Percentiles rank a stretch among this genome's conserved stretches.
These are phyloP conservation scores for Bufotes viridis DNA, from an alignment of 2,797 vertebrate species.

Conservation along the genomic window DNA sequence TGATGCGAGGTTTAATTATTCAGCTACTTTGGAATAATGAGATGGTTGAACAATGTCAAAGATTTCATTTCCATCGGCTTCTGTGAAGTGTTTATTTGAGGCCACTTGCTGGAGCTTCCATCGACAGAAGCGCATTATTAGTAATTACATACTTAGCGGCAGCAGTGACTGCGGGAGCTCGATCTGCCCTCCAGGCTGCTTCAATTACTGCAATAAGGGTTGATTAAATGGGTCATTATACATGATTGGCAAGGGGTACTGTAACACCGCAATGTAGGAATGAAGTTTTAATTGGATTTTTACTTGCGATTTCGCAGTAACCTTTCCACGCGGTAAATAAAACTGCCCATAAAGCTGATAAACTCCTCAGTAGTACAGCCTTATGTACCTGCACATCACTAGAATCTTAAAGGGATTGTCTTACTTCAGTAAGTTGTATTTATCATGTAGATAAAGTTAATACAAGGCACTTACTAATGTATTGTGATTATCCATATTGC, in stretches of 20 bases:
- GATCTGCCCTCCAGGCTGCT: slow-evolving; percentile 55
- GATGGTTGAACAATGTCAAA: slow-evolving; percentile 54
- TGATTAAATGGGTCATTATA: slow-evolving; percentile 58
- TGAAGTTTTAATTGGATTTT: slow-evolving; percentile 47
- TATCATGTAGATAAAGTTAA: no score
- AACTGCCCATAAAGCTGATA: not conserved
- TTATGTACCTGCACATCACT: not conserved
- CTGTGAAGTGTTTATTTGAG: slow-evolving; percentile 55
- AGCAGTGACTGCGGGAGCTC: slow-evolving; percentile 38
- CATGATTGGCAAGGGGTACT: slow-evolving; percentile 48
- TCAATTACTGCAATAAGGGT: slow-evolving; percentile 48
- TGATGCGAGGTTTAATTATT: slow-evolving; percentile 50
- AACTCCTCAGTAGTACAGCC: not conserved
- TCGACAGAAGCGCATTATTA: slow-evolving; percentile 40
- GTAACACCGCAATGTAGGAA: slow-evolving; percentile 34
- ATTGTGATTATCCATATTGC: no score
- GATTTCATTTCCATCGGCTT: slow-evolving; percentile 47
- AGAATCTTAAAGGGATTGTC: not conserved
- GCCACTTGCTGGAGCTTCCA: slow-evolving; percentile 39
- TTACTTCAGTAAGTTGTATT: no score
- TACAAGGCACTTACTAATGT: no score
- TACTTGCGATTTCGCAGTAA: slow-evolving; percentile 37
- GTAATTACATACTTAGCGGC: slow-evolving; percentile 55
- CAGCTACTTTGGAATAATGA: slow-evolving; percentile 48
- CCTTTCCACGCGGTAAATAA: slow-evolving; percentile 17